Evolutionary conservation across 2,888 invertebrate genomes (phyloP), one percentile per base, ranked within the genome.

Genomic region (Zele albiditarsus): DNA sequence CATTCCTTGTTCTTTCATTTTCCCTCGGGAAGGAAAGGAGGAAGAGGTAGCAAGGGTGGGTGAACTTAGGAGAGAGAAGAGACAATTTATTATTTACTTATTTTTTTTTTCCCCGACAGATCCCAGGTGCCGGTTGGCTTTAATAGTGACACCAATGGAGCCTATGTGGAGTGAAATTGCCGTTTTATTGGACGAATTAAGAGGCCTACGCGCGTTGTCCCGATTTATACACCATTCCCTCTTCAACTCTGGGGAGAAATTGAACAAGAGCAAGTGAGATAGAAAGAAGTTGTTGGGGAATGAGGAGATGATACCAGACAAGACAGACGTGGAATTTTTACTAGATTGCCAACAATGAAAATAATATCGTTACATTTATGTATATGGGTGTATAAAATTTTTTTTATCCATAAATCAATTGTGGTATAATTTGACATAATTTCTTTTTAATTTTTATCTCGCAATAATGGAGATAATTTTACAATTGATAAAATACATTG

Each of bases 101-200:
- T 83, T 82, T 83, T 53, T 49, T 42, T 42, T 5, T 49, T 78
- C 74, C 78, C 69, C 76, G 76, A 73, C 70, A 71, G 76, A 75
- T 71, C 80, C 74, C 81, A 81, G 80, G 79, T 80, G 80, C 72
- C 76, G 73, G 74, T 76, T 69, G 75, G 81, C 77, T 80, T 79
- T 81, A 80, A 80, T 82, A 77, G 80, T 80, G 71, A 72, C 66
- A 66, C 71, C 69, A 73, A 71, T 72, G 71, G 79, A 73, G 76
- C 75, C 74, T 68, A 75, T 71, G 66, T 75, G 68, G 53, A 72
- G 73, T 74, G 76, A 77, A 79, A 80, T 81, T 77, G 79, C 77
- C 81, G 80, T 82, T 85, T 86, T 84, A 85, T 84, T 84, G 84
- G 80, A 80, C 84, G 85, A 85, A 86, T 86, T 86, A 86, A 86